Evolutionary conservation across 2,113 vertebrate species (phyloP), one percentile per base, ranked within the genome.

Genomic region (Sus scrofa): DNA sequence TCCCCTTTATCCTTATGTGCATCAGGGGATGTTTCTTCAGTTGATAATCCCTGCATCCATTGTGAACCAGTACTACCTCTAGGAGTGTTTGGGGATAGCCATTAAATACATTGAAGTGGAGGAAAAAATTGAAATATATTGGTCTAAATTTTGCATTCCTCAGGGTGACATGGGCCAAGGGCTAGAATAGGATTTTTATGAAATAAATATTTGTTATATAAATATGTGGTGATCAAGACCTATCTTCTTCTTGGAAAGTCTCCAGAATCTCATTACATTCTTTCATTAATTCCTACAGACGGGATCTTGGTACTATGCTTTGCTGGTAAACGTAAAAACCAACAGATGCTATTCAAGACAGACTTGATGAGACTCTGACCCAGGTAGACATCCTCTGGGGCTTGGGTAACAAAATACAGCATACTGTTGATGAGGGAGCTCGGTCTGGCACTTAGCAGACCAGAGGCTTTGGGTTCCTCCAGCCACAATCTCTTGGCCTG

Each of bases 171-270:
- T 19, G 20, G n/a, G 2, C 24, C 27, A 79, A 71, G 3, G 15
- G 52, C 16, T 73, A n/a, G 20, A 91, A 52, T 27, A 73, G 2
- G 54, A 62, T 86, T 82, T 6, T 56, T 68, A 62, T 71, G 88
- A 70, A 83, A 32, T 85, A 62, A 79, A 75, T 75, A 56, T 81
- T 92, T 96, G 30, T n/a, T 81, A 86, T 44, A 67, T 85, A 86
- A 63, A 84, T 44, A 79, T 50, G 39, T 83, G 32, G 32, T 63
- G 54, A 39, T 71, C 26, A 89, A 82, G 44, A 60, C 81, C 54
- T 24, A 14, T 75, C 54, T 30, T 79, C 50, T 34, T 95, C 54
- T 81, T 52, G 44, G 30, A 82, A 78, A 82, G 27, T 86, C 67
- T 92, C 6, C 19, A 86, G 67, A 62, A 70, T 62, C 15, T 65